Evolutionary conservation across 2,888 invertebrate species (phyloP).

Genomic region (Mythimna vitellina): DNA sequence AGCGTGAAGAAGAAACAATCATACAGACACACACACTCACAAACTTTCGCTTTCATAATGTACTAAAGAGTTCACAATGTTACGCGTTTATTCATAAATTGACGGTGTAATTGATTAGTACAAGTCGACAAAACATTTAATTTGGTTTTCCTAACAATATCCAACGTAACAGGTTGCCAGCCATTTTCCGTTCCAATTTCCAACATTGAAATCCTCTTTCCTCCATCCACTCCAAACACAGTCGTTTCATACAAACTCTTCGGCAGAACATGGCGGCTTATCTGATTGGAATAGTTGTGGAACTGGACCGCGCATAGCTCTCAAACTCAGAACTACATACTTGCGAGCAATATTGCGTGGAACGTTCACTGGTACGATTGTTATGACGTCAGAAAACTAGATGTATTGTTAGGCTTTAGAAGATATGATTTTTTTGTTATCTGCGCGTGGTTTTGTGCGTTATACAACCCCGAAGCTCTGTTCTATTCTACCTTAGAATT

Average conservation of each 20-base stretch:
- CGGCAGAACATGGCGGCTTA: constrained; percentile 13
- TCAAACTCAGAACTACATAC: constrained; percentile 27
- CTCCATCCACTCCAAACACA: not conserved
- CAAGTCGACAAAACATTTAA: not conserved
- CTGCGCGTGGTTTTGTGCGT: not conserved
- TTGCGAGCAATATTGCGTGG: constrained; percentile 17
- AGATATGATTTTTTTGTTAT: not conserved
- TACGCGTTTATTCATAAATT: too few species aligned
- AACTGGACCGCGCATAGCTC: constrained; percentile 39
- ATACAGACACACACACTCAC: too few species aligned
- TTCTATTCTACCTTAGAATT: too few species aligned
- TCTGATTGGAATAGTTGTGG: constrained; percentile 49
- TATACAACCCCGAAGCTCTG: not conserved
- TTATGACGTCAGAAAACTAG: not conserved
- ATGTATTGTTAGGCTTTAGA: not conserved
- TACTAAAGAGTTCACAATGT: too few species aligned
- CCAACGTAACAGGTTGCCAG: not conserved
- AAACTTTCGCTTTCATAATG: too few species aligned
- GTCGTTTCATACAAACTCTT: constrained; percentile 34
- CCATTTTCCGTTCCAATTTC: not conserved
- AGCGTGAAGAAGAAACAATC: too few species aligned
- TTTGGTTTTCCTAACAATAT: not conserved
- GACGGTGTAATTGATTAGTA: too few species aligned
- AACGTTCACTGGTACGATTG: constrained; percentile 2
- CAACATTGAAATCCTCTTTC: not conserved